Base-by-base conservation (phyloP, 2,113 vertebrate genomes). In the Shinisaurus crocodilurus region DNA sequence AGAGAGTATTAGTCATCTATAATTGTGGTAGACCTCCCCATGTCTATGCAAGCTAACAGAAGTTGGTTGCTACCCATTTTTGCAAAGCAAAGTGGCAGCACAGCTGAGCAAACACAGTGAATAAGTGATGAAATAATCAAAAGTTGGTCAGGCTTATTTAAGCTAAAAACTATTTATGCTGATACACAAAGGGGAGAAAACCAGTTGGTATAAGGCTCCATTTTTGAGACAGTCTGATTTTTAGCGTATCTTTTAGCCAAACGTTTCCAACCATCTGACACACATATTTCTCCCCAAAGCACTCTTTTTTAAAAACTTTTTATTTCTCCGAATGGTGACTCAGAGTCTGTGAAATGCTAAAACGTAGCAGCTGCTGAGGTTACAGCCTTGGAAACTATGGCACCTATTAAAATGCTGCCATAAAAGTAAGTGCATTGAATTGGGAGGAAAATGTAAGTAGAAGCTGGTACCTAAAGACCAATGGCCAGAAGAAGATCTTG, bases 351-450 rank as follows among this genome's bases (percentile, higher is more conserved):
- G 40, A 83, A 75, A 89, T 16, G 9, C 70, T 84, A 67, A 89
- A 76, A 37, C 27, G 5, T 6, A 76, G 32, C 82, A 77, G 57
- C 57, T 85, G 57, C 57, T 85, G 72, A 89, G 57, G 43, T 69
- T 77, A 75, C 82, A 90, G 54, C 60, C n/a, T 67, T 85, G 60
- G 43, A 90, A 90, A 79, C 63, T 37, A 65, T 79, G 72, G n/a
- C 74, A 85, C 72, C n/a, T 67, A 90, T 90, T 85, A 85, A 89
- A 69, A 85, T n/a, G 40, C 7, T 50, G 43, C n/a, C 13, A 77
- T 89, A 77, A 89, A 85, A 40, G 29, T 29, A 74, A 90, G 60
- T 54, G 15, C 23, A 85, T 85, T 43, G 37, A 85, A 77, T 15
- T 77, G 40, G 32, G 40, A 60, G 10, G 20, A 77, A 90, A 85